Conservation (phyloP, 2,888 invertebrate species). For the Bombylius discolor region DNA sequence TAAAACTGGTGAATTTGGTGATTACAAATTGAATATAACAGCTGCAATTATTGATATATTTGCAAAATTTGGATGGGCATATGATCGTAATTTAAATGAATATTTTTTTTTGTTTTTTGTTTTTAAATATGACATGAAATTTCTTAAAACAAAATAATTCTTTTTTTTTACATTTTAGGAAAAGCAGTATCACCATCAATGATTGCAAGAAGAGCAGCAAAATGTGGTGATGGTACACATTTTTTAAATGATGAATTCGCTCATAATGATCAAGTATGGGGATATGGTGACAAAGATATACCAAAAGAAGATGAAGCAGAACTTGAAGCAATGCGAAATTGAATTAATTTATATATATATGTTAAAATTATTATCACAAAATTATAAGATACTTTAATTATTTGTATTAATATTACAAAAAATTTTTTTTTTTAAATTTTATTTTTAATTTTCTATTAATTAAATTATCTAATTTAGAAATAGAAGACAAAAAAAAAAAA, state of each 20-base stretch:
- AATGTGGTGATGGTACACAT: slow-evolving; percentile 48
- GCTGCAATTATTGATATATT: slow-evolving; percentile 70
- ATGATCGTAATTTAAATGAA: slow-evolving; percentile 45
- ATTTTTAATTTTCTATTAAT: too few relatives aligned
- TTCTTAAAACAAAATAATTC: neutral
- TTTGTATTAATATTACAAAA: too few relatives aligned
- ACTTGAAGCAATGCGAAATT: slow-evolving; percentile 41
- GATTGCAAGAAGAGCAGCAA: slow-evolving; percentile 43
- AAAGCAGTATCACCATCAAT: slow-evolving; percentile 46
- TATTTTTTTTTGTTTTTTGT: neutral
- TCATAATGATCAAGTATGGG: slow-evolving; percentile 42
- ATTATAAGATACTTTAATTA: too few relatives aligned
- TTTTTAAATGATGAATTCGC: slow-evolving; percentile 30
- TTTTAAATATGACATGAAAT: too few relatives aligned
- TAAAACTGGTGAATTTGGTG: slow-evolving; percentile 53
- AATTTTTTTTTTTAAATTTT: too few relatives aligned
- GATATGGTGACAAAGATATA: slow-evolving; percentile 49
- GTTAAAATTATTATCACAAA: too few relatives aligned
- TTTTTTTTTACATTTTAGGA: slow-evolving; percentile 20
- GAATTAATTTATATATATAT: slow-evolving; percentile 10
- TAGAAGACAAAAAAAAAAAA: too few relatives aligned
- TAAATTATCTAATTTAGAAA: too few relatives aligned
- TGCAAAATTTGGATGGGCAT: slow-evolving; percentile 68
- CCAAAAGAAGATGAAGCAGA: slow-evolving; percentile 42
- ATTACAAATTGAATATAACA: slow-evolving; percentile 54